phyloP scores from a whole-genome alignment of 1,140 invertebrate species.

The Psix sp. region DNA sequence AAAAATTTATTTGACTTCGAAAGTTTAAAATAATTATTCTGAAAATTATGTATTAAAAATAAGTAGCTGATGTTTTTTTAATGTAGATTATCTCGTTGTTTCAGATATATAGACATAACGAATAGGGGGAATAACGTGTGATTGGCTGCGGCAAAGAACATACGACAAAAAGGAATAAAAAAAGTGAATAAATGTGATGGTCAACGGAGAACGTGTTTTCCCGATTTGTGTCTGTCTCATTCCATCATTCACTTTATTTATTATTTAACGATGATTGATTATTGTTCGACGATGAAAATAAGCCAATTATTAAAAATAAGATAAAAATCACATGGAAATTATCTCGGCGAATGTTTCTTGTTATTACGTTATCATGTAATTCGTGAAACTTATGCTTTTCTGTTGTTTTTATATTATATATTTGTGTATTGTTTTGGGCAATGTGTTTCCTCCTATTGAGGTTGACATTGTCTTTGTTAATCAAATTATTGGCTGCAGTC shows the following conservation, averaged over 20 bases:
- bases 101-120: constrained; percentile 66
- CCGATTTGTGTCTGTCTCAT: constrained; percentile 62
- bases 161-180: constrained; percentile 13
- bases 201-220: constrained; percentile 64
- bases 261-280: constrained; percentile 52
- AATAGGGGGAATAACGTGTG: constrained; percentile 56
- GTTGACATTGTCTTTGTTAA: no score
- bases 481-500: no score
- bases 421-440: no score
- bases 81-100: constrained; percentile 34
- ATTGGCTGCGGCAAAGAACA: constrained; percentile 42
- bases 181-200: constrained; percentile 53
- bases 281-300: constrained; percentile 39
- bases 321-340: background rate
- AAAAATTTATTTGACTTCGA: no score
- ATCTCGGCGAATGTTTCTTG: no score
- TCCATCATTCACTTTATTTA: constrained; percentile 58
- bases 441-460: no score
- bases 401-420: no score
- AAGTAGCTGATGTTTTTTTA: background rate
- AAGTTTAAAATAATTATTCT: no score
- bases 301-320: constrained; percentile 26
- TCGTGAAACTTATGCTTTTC: no score
- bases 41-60: no score
- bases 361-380: no score